phyloP scores from a whole-genome alignment of 2,113 vertebrate species.

The Patagioenas fasciata region DNA sequence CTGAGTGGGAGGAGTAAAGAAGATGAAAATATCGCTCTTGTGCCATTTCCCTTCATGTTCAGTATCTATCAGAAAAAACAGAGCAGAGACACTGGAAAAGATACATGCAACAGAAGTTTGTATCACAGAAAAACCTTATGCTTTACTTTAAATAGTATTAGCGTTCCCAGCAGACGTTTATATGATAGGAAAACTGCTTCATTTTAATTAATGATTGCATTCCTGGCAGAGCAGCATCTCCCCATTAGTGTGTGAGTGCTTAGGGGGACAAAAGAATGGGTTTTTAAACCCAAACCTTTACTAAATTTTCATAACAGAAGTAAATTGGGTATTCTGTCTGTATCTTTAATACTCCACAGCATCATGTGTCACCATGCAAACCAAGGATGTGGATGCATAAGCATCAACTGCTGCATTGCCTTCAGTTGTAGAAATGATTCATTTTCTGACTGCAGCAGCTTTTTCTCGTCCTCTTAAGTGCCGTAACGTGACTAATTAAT shows the following conservation, averaged over 20 bases:
- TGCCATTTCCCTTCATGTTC: not conserved
- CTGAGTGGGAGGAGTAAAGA: not conserved
- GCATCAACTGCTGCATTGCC: not conserved
- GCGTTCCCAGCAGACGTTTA: not conserved
- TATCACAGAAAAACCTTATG: not conserved
- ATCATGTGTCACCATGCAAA: not conserved
- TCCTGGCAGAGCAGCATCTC: not conserved
- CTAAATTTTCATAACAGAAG: not conserved
- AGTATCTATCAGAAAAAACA: not conserved
- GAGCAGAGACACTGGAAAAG: not conserved
- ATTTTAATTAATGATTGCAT: not conserved
- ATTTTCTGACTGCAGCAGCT: not conserved
- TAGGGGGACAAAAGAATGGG: not conserved
- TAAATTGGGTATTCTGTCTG: not conserved
- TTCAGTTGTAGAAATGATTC: fast-evolving
- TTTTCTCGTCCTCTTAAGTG: not conserved
- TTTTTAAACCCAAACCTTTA: not conserved
- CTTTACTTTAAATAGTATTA: not conserved
- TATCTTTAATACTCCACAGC: not conserved
- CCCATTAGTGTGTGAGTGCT: not conserved
- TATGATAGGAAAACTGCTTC: not conserved
- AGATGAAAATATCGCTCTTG: not conserved
- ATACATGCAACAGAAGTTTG: not conserved
- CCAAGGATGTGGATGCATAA: not conserved
- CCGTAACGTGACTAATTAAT: not conserved